Evolutionary conservation across 2,113 vertebrate genomes (phyloP), one percentile per base, ranked within the genome.

Genomic region (Amphilophus citrinellus): DNA sequence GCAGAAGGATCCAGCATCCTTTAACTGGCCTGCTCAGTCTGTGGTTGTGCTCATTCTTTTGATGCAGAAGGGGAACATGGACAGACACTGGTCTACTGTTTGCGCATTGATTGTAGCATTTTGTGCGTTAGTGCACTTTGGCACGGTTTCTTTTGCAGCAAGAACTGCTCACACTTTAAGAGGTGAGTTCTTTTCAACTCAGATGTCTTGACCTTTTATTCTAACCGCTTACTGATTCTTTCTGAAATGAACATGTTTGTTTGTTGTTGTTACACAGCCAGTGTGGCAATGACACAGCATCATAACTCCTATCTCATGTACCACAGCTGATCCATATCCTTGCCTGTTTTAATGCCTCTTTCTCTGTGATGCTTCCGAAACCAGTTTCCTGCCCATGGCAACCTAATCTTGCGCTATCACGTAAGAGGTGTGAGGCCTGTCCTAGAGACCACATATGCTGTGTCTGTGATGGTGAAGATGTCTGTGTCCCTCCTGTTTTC

Each of bases 401-500:
- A 42, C 82, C 95, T 76, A 78, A 84, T 27, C 80, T 89, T 24
- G 71, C 88, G 8, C 93, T 92, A 44, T 91, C 94, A 60, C 89
- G 88, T 27, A 79, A 87, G 8, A 91, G 86, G 15, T 95, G 95
- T 57, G 58, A 27, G 15, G 94, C 95, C 79, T 95, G 94, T 85
- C 82, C 89, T 14, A 87, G 71, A 20, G 24, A 83, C 17, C 81
- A 95, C 75, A 95, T 95, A 86, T 95, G 95, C 68, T 95, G 94
- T 83, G 84, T 93, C 35, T 95, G 92, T 87, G 83, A 87, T 78
- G 94, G 93, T 61, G 92, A 92, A 32, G 83, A 92, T 9, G 90
- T 94, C 39, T 96, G 95, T 79, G 92, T 95, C 18, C 93, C 91
- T 14, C 92, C 94, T 42, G 91, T 89, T 75, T 95, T 94, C 84